These are phyloP conservation scores for Tinea pellionella DNA, from an alignment of 2,888 invertebrate species.

Conservation along the genomic window DNA sequence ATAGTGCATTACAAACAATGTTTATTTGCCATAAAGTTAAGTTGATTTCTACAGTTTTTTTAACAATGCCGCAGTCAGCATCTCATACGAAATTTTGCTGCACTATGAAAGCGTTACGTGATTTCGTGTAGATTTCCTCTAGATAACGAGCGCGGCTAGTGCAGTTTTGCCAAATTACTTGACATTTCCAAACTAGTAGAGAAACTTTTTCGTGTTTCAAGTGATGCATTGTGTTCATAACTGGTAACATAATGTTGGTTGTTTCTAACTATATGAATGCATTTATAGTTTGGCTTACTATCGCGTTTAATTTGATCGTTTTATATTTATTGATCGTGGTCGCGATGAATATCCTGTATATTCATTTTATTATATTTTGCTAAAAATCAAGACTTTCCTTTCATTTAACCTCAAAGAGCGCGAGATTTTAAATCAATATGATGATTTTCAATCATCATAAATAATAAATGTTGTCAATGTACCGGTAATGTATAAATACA, in stretches of 20 bases:
- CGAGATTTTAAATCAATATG: no score
- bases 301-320: no score
- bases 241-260: not conserved
- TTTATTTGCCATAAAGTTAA: no score
- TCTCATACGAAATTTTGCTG: conserved; percentile 31
- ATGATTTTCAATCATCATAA: no score
- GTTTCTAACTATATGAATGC: not conserved
- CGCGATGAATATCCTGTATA: no score
- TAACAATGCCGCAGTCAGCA: conserved; percentile 27
- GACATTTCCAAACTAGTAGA: conserved; percentile 7
- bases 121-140: conserved; percentile 30
- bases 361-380: no score
- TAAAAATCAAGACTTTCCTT: no score
- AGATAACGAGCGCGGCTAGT: conserved; percentile 30
- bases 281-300: not conserved
- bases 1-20: no score
- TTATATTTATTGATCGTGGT: no score
- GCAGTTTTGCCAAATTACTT: conserved; percentile 27
- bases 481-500: no score
- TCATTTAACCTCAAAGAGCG: no score
- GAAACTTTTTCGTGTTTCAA: conserved; percentile 12
- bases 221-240: conserved; percentile 11
- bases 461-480: no score
- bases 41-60: not conserved
- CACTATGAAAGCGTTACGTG: conserved; percentile 38